phyloP scores from a whole-genome alignment of 2,797 vertebrate species.

The Silurus aristotelis region DNA sequence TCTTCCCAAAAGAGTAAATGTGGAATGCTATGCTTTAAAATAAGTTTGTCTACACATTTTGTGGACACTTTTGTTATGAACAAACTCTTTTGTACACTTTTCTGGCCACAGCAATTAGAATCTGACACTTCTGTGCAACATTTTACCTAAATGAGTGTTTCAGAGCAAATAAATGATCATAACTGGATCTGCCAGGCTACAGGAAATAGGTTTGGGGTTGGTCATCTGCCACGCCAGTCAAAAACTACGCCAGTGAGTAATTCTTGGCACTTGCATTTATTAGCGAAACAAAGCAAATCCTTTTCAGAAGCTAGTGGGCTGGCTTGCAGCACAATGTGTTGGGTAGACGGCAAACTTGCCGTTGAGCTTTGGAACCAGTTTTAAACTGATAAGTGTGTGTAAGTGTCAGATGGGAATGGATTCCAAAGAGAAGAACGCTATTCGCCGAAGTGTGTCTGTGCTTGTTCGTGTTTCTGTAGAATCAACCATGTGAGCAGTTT shows the following conservation, averaged over 20 bases:
- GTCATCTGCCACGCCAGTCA: not conserved
- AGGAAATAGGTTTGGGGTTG: not conserved
- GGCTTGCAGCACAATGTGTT: not conserved
- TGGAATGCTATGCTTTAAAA: too few species aligned
- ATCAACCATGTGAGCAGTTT: not conserved
- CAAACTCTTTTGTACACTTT: not conserved
- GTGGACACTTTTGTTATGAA: too few species aligned
- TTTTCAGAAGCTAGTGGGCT: not conserved
- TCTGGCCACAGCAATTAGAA: not conserved
- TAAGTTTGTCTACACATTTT: too few species aligned
- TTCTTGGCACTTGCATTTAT: not conserved
- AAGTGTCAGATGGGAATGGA: not conserved
- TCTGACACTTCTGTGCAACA: not conserved
- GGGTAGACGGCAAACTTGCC: not conserved
- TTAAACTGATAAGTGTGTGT: not conserved
- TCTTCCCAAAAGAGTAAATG: too few species aligned
- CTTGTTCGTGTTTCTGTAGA: not conserved
- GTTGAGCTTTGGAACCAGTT: slow-evolving; percentile 4
- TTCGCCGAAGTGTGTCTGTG: not conserved
- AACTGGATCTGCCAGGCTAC: not conserved
- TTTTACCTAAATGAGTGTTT: not conserved
- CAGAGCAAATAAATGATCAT: not conserved
- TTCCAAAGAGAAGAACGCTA: slow-evolving; percentile 13
- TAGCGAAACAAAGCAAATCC: not conserved
- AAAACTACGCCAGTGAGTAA: not conserved